phyloP scores from a whole-genome alignment of 2,797 vertebrate genomes.

The Cynopterus sphinx region DNA sequence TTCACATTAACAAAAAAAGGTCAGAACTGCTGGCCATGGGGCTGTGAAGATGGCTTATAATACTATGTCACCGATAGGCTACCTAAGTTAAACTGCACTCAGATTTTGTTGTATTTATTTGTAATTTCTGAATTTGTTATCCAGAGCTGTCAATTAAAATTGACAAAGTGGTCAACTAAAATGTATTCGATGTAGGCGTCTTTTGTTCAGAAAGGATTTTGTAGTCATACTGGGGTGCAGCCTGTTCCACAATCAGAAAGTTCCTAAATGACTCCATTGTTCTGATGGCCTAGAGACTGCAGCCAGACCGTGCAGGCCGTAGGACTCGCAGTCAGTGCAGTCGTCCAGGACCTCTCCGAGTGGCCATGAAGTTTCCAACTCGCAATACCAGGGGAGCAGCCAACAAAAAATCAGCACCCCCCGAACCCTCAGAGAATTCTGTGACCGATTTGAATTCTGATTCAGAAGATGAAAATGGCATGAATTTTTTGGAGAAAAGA shows the following conservation, averaged over 20 bases:
- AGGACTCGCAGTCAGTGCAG: constrained; percentile 79
- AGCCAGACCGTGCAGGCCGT: constrained; percentile 69
- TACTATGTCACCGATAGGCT: not conserved
- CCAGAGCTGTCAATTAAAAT: not conserved
- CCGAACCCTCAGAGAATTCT: constrained; percentile 54
- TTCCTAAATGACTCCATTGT: not conserved
- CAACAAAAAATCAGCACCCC: constrained; percentile 64
- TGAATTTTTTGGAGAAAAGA: constrained; percentile 92
- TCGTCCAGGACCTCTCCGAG: constrained; percentile 85
- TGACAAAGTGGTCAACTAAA: not conserved
- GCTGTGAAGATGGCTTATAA: not conserved
- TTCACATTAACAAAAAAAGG: not conserved
- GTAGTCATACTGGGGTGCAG: not conserved
- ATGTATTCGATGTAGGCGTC: not conserved
- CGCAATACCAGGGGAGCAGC: constrained; percentile 81
- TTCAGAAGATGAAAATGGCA: constrained; percentile 86
- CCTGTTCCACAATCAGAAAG: not conserved
- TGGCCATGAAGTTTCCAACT: constrained; percentile 93
- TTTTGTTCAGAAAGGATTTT: constrained; percentile 5
- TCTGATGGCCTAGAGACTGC: constrained; percentile 87
- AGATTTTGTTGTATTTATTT: not conserved
- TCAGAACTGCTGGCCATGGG: not conserved
- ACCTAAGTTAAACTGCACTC: not conserved
- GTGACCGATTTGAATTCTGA: constrained; percentile 80
- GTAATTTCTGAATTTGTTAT: constrained; percentile 29